Evolutionary conservation across 2,113 vertebrate genomes (phyloP).

Genomic region (Chionis minor): DNA sequence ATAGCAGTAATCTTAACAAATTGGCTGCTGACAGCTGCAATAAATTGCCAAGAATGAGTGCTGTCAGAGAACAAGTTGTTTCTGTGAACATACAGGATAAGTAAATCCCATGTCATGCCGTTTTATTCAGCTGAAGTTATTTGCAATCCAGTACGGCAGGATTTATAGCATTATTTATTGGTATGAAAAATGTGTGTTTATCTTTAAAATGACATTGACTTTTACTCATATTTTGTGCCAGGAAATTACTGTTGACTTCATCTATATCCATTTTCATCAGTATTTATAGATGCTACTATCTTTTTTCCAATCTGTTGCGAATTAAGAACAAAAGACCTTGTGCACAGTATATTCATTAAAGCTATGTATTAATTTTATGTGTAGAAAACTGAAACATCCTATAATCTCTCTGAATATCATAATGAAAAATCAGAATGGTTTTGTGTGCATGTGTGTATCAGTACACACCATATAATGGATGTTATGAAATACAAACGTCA

Average conservation of each 20-base stretch:
- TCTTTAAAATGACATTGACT: conserved; percentile 72
- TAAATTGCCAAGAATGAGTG: conserved; percentile 80
- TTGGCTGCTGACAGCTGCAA: conserved; percentile 78
- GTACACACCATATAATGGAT: background rate
- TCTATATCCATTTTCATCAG: conserved; percentile 16
- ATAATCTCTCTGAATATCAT: background rate
- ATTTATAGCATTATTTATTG: conserved; percentile 74
- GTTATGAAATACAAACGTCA: background rate
- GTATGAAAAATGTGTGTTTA: conserved; percentile 65
- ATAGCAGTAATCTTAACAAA: conserved; percentile 79
- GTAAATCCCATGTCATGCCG: conserved; percentile 72
- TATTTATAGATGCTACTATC: background rate
- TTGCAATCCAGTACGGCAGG: conserved; percentile 56
- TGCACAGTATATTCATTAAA: background rate
- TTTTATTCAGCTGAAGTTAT: conserved; percentile 70
- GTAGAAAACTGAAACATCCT: background rate
- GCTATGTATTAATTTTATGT: background rate
- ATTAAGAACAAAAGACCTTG: background rate
- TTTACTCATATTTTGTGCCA: conserved; percentile 46
- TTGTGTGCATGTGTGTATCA: background rate
- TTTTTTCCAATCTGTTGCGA: background rate
- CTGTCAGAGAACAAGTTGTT: conserved; percentile 76
- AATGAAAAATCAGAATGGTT: background rate
- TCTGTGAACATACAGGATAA: conserved; percentile 71
- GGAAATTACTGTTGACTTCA: conserved; percentile 13